A percentile compares a stretch with the other conserved stretches of the same genome.
These are phyloP conservation scores for Scalopus aquaticus DNA, from an alignment of 2,113 vertebrate species.

Conservation along the genomic window DNA sequence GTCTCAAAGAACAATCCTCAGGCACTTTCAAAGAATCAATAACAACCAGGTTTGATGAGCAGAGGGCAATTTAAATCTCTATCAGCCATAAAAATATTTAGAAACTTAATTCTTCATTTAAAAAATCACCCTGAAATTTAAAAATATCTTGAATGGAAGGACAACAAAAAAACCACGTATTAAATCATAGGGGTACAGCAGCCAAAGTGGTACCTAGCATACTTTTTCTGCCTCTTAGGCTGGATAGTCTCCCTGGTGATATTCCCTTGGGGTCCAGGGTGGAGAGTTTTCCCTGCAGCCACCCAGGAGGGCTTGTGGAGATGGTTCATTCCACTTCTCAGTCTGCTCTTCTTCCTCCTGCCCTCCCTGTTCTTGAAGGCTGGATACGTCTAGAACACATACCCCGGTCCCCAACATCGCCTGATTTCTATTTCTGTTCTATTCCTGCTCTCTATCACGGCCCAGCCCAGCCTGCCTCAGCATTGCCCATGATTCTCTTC, in stretches of 20 bases:
- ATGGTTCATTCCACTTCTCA: background rate
- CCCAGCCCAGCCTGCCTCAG: background rate
- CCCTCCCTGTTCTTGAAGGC: background rate
- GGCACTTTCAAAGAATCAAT: background rate
- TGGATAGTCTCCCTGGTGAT: background rate
- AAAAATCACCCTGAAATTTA: constrained; percentile 24
- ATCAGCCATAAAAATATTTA: constrained; percentile 48
- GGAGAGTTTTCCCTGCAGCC: background rate
- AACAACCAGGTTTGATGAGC: background rate
- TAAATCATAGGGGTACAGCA: background rate
- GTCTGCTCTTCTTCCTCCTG: rapidly evolving
- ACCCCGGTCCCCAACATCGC: background rate
- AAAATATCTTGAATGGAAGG: constrained; percentile 28
- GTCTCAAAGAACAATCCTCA: background rate
- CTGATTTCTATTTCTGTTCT: background rate
- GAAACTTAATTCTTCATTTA: constrained; percentile 47
- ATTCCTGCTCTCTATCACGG: background rate
- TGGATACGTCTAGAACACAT: background rate
- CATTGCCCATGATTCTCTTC: background rate
- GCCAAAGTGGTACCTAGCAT: background rate
- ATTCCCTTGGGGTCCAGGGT: background rate
- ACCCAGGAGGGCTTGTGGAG: background rate
- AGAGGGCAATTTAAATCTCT: background rate
- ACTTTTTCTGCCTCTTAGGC: background rate
- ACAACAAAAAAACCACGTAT: background rate